A percentile compares a stretch with the other conserved stretches of the same genome.
Evolutionary conservation across 1,140 invertebrate genomes (phyloP).

Genomic region (Drosophila sp.): DNA sequence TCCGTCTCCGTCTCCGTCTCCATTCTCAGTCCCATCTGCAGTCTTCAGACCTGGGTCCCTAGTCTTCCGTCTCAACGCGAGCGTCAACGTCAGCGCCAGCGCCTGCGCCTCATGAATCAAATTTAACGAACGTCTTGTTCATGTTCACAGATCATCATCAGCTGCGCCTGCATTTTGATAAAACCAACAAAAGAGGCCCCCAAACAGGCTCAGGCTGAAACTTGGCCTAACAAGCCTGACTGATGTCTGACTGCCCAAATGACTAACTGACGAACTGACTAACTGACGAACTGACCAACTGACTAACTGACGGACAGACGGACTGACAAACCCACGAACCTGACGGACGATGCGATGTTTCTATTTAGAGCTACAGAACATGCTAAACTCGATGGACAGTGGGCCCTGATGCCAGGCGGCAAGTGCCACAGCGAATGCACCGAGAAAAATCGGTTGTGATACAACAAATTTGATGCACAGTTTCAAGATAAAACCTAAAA

Average conservation of each 20-base stretch:
- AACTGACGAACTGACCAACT: conserved; percentile 32
- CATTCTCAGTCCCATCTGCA: conserved; percentile 18
- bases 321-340: conserved; percentile 29
- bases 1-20: not conserved
- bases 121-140: conserved; percentile 84
- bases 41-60: conserved; percentile 9
- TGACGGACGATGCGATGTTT: conserved; percentile 66
- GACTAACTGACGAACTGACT: conserved; percentile 53
- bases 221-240: conserved; percentile 70
- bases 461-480: too few relatives aligned
- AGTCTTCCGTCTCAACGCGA: conserved; percentile 23
- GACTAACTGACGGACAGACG: conserved; percentile 43
- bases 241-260: conserved; percentile 68
- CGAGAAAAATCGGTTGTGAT: not conserved
- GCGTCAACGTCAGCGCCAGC: conserved; percentile 25
- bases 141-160: conserved; percentile 83
- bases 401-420: not conserved
- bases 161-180: conserved; percentile 82
- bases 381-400: not conserved
- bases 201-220: conserved; percentile 25
- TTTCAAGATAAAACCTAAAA: too few relatives aligned
- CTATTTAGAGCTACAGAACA: conserved; percentile 66
- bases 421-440: conserved; percentile 17
- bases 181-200: conserved; percentile 69
- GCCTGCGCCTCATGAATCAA: conserved; percentile 81